Base-by-base conservation (phyloP, 2,888 invertebrate species). In the Leptogaster cylindrica region DNA sequence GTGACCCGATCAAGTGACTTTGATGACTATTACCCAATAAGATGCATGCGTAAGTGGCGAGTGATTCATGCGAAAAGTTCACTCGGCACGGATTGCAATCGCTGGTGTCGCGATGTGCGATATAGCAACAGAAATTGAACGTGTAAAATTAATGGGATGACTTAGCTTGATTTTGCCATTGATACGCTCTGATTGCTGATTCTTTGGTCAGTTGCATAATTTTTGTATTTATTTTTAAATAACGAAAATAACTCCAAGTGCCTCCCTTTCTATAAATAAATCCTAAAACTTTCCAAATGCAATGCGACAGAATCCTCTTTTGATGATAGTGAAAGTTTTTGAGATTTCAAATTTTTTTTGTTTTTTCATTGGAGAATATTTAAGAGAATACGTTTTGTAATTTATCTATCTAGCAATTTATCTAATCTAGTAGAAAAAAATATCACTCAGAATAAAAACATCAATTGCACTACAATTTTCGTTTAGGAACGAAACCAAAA, bases 1-100 rank as follows among this genome's bases (percentile, higher is more conserved):
- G 33, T 52, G 33, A 52, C 52, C 52, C 52, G 33, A 52, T 52
- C 52, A 52, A 52, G 33, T 52, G 52, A 52, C 52, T 52, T 52
- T 52, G 52, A 52, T 52, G 52, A 50, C 50, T 50, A 28, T 50
- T 50, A 50, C 50, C 27, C 52, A 31, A 16, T 28, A 18, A 4
- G 31, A 52, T 52, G 52, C 28, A 52, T 52, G 52, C 52, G 28
- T 52, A 52, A 31, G 31, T 4, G 18, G 31, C 52, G 46, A 28
- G 18, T 52, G 52, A 52, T 52, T 52, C 52, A 52, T 52, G 3
- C 52, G 33, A 16, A 31, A 52, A 52, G 28, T 50, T 25, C 50
- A 50, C 27, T 16, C 28, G n/a, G 31, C 31, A 31, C 31, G 10
- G 31, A n/a, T n/a, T n/a, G n/a, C n/a, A n/a, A 5, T 41, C 4